Evolutionary conservation across 2,113 vertebrate species (phyloP).

Genomic region (Ptilonorhynchus violaceus): DNA sequence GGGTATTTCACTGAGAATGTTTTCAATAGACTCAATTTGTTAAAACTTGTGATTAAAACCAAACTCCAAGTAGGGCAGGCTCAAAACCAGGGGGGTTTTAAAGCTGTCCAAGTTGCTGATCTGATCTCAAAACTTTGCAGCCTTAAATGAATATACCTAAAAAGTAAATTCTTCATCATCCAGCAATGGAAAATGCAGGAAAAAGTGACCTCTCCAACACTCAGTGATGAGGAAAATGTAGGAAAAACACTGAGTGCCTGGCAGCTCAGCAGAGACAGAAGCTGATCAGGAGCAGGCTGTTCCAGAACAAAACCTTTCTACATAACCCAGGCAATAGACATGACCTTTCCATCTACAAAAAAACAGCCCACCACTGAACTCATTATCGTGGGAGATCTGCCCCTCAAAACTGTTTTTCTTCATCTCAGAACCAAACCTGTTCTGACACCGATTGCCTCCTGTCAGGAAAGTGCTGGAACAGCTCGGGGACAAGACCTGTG

Average conservation of each 20-base stretch:
- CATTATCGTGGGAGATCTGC: not conserved
- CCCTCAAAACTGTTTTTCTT: not conserved
- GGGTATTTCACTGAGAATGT: not conserved
- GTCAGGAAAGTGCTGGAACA: conserved; percentile 21
- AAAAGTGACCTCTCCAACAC: not conserved
- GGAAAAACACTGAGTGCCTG: not conserved
- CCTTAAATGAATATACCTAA: not conserved
- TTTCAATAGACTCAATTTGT: conserved; percentile 28
- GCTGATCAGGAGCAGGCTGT: not conserved
- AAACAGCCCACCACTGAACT: not conserved
- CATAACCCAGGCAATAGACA: not conserved
- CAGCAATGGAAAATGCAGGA: not conserved
- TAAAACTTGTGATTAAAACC: conserved; percentile 32
- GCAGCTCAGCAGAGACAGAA: not conserved
- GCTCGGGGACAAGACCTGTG: not conserved
- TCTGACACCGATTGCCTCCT: not conserved
- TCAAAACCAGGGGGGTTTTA: not conserved
- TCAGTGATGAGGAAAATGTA: not conserved
- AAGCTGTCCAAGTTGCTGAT: not conserved
- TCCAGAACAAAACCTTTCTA: conserved; percentile 29
- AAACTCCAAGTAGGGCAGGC: not conserved
- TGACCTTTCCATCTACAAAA: conserved; percentile 14
- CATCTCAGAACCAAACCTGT: not conserved
- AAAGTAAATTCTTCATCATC: not conserved
- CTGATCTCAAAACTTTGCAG: not conserved